Base-by-base conservation (phyloP, 2,113 vertebrate genomes). In the Macroglossus sobrinus region DNA sequence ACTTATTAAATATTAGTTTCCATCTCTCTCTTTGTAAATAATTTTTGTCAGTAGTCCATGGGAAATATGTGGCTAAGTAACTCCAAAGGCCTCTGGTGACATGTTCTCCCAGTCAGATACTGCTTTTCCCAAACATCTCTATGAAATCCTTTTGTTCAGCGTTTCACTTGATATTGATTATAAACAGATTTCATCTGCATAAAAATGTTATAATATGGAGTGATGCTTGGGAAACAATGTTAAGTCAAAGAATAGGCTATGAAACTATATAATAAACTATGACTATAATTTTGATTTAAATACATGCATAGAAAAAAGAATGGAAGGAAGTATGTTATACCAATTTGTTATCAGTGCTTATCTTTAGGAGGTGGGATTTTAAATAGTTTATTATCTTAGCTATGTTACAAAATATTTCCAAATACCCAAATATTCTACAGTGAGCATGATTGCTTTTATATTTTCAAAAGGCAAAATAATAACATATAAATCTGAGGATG, bases 381-480 rank as follows among this genome's bases (percentile, higher is more conserved):
- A 68, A 90, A 30, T 59, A 26, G 63, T 43, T 94, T 57, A 79
- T 93, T 84, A 30, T 92, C 35, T 85, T 63, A 55, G 35, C 14
- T 66, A 28, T 50, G 30, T 57, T 69, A 53, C 43, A 74, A 82
- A 55, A 28, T 81, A 55, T 86, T 90, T 79, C 57, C 85, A 0
- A 61, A 72, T 81, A 91, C 61, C 43, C 53, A 88, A 61, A 74
- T 89, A 69, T 72, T 61, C 38, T 64, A 38, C 57, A 87, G 59
- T 79, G 33, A 94, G 33, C 47, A 76, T 22, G 61, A 76, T 35
- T 81, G 76, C 69, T 78, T 93, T 95, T 78, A 55, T 76, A 89
- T 84, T 91, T 85, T 68, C 82, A 63, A 93, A 94, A 71, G 50
- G 76, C 24, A 91, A 91, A 93, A 80, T 84, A 80, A 72, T 18